These are phyloP conservation scores for Oedothorax gibbosus DNA, from an alignment of 1,140 invertebrate species.

Conservation along the genomic window DNA sequence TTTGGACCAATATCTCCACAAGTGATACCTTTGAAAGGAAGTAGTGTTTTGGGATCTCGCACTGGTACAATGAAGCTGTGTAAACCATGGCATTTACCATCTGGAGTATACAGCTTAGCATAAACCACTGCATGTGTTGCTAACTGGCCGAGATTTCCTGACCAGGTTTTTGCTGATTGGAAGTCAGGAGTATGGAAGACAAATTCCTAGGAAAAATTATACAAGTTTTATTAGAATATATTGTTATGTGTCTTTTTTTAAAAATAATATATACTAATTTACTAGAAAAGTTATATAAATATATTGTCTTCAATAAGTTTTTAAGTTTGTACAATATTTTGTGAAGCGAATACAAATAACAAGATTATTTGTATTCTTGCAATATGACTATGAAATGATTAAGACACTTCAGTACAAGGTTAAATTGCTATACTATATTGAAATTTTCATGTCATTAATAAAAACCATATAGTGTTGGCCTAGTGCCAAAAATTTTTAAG, in stretches of 20 bases:
- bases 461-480: no score
- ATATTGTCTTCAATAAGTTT: no score
- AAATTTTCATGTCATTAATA: no score
- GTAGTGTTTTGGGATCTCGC: constrained; percentile 79
- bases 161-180: constrained; percentile 95
- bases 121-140: constrained; percentile 89
- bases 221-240: neutral
- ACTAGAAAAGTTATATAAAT: no score
- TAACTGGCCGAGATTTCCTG: constrained; percentile 87
- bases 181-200: constrained; percentile 92
- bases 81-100: constrained; percentile 84
- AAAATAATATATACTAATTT: no score
- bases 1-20: constrained; percentile 92
- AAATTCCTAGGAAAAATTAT: constrained; percentile 77
- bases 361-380: no score
- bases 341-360: no score
- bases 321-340: no score
- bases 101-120: constrained; percentile 86
- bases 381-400: no score
- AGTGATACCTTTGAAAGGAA: constrained; percentile 79
- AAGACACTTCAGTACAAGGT: no score
- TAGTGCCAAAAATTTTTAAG: no score
- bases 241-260: neutral
- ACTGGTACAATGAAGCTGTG: constrained; percentile 89
- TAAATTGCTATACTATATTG: no score